phyloP scores from a whole-genome alignment of 35 echinoderm and acorn worm genomes.

The Hemicentrotus pulcherrimus region DNA sequence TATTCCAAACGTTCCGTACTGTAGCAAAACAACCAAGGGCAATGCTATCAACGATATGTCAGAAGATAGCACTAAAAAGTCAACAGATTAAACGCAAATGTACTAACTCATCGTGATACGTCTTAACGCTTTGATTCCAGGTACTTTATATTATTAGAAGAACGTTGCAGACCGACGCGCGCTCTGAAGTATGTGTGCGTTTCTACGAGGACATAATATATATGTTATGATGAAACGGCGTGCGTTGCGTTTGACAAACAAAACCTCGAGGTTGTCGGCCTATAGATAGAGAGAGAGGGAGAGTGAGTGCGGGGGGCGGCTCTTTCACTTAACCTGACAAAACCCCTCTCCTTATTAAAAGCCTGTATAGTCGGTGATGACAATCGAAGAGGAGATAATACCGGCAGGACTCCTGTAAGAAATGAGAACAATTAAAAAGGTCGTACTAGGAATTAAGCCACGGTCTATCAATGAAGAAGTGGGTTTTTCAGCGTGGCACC shows the following conservation, averaged over 20 bases:
- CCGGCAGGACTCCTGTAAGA: background rate
- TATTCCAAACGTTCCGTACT: background rate
- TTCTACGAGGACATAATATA: background rate
- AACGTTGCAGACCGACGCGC: background rate
- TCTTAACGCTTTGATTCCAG: background rate
- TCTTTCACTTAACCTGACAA: background rate
- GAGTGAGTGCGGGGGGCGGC: background rate
- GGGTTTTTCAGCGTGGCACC: background rate
- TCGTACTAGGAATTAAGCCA: background rate
- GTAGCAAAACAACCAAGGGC: background rate
- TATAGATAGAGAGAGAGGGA: too few species aligned
- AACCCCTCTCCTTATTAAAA: background rate
- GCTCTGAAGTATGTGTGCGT: background rate
- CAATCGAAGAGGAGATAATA: slow-evolving; percentile 1
- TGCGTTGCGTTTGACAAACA: background rate
- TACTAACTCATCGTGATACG: background rate
- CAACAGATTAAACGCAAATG: background rate
- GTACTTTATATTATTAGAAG: background rate
- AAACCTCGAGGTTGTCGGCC: background rate
- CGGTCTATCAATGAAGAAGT: background rate
- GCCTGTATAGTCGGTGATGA: background rate
- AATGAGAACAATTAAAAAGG: background rate
- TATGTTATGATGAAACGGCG: background rate
- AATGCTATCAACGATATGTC: background rate
- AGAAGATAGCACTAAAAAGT: background rate